Evolutionary conservation across 1,140 invertebrate species (phyloP).

Genomic region (Drosophila baimaii): DNA sequence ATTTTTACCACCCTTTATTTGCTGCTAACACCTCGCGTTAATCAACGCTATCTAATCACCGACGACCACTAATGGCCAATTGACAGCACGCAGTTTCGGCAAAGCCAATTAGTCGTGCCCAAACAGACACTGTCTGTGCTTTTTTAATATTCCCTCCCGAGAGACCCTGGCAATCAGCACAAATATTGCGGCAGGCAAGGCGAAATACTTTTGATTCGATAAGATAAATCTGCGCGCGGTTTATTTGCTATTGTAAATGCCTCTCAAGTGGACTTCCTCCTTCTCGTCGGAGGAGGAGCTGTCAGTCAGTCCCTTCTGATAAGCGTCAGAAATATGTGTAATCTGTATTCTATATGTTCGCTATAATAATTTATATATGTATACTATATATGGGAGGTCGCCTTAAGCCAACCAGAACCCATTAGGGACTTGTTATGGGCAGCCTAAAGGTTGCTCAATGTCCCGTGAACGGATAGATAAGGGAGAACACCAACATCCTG

Average conservation of each 20-base stretch:
- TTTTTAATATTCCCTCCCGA: conserved; percentile 7
- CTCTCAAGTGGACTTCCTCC: conserved; percentile 19
- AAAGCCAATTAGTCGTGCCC: conserved; percentile 35
- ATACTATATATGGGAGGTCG: conserved; percentile 11
- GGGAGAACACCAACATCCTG: neutral
- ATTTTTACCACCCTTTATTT: conserved; percentile 12
- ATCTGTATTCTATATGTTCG: conserved; percentile 5
- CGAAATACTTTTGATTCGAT: conserved; percentile 45
- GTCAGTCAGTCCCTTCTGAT: conserved; percentile 12
- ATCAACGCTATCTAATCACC: conserved; percentile 40
- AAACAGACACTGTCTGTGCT: neutral
- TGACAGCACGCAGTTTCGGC: conserved; percentile 31
- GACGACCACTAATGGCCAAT: conserved; percentile 38
- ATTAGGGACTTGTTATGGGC: conserved; percentile 7
- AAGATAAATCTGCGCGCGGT: conserved; percentile 47
- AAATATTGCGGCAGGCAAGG: conserved; percentile 41
- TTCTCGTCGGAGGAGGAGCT: neutral
- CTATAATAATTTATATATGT: conserved; percentile 13
- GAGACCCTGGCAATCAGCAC: conserved; percentile 13
- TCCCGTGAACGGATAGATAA: conserved; percentile 18
- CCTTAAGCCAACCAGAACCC: conserved; percentile 27
- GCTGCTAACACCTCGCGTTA: conserved; percentile 30
- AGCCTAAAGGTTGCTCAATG: conserved; percentile 4
- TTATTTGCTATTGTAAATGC: conserved; percentile 33
- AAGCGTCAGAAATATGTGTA: conserved; percentile 23